phyloP scores from a whole-genome alignment of 2,797 vertebrate genomes.

The Sebastes trivittatus region DNA sequence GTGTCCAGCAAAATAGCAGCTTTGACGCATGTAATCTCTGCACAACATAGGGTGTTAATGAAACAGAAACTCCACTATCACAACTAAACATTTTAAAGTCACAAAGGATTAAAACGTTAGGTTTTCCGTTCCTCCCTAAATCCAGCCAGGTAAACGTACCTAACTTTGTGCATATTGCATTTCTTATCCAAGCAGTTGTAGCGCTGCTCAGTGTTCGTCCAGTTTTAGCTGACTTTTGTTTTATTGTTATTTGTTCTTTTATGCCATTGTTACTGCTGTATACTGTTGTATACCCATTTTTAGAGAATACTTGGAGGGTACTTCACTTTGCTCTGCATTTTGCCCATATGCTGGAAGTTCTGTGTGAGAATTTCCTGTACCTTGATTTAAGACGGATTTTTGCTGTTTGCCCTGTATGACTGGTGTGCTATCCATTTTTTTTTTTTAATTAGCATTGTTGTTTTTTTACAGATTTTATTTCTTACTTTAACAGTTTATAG shows the following conservation, averaged over 20 bases:
- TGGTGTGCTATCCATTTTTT: not conserved
- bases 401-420: constrained; percentile 10
- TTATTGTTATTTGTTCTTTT: not conserved
- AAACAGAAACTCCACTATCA: not conserved
- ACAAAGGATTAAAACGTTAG: not conserved
- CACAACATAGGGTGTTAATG: not conserved
- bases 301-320: constrained; percentile 54
- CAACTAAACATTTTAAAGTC: not conserved
- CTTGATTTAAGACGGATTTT: constrained; percentile 11
- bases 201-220: constrained; percentile 76
- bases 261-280: constrained; percentile 75
- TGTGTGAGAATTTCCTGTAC: constrained; percentile 59
- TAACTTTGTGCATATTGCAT: constrained; percentile 85
- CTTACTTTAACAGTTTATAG: not conserved
- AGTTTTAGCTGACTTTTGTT: constrained; percentile 62
- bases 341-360: constrained; percentile 48
- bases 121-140: not conserved
- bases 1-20: not conserved
- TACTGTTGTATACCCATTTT: constrained; percentile 86
- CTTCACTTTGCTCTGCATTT: constrained; percentile 40
- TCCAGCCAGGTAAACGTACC: constrained; percentile 42
- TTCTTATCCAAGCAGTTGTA: constrained; percentile 72
- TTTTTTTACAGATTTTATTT: not conserved
- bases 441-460: not conserved
- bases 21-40: not conserved